phyloP scores from a whole-genome alignment of 2,888 invertebrate genomes.

The Drosophila quasianomalipes region DNA sequence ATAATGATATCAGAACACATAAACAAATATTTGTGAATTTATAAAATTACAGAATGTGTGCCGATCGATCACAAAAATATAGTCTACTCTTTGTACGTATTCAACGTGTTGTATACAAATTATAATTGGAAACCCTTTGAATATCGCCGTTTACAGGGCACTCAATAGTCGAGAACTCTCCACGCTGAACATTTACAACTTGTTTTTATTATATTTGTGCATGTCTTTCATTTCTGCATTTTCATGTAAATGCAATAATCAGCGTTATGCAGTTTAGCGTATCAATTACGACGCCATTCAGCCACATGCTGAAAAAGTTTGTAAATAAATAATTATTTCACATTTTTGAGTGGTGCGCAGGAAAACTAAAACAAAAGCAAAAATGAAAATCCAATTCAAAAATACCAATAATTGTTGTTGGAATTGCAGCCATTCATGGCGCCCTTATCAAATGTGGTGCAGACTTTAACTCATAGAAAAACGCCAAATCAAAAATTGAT shows the following conservation, averaged over 20 bases:
- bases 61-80: background rate
- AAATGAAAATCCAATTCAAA: slow-evolving; percentile 34
- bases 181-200: background rate
- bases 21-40: background rate
- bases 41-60: background rate
- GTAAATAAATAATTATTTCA: slow-evolving; percentile 69
- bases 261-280: slow-evolving; percentile 77
- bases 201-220: slow-evolving; percentile 13
- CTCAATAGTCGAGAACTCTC: background rate
- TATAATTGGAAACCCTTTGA: background rate
- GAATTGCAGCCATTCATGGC: slow-evolving; percentile 3
- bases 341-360: slow-evolving; percentile 30
- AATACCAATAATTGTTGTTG: slow-evolving; percentile 16
- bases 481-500: slow-evolving; percentile 76
- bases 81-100: background rate
- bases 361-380: slow-evolving; percentile 10
- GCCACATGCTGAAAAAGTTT: slow-evolving; percentile 44
- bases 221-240: slow-evolving; percentile 60
- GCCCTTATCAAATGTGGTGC: slow-evolving; percentile 24
- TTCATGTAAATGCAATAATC: slow-evolving; percentile 73
- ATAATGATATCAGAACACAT: background rate
- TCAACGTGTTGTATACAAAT: background rate
- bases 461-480: slow-evolving; percentile 42
- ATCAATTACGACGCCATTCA: slow-evolving; percentile 72
- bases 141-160: background rate